Evolutionary conservation across 2,888 invertebrate species (phyloP).

Genomic region (Leptopterna dolabrata): DNA sequence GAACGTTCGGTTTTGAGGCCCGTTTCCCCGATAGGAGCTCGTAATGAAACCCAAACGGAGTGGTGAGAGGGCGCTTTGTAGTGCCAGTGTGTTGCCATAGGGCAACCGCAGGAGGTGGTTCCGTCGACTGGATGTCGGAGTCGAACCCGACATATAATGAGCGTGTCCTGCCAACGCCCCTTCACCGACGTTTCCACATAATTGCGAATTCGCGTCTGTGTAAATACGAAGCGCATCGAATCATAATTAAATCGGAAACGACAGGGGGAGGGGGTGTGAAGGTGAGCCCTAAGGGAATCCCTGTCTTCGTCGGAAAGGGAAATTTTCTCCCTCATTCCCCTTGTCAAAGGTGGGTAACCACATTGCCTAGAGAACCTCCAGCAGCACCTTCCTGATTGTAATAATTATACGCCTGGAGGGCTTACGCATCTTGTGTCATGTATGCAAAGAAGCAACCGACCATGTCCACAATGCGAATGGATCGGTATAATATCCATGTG

Average conservation of each 20-base stretch:
- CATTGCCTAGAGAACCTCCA: neutral
- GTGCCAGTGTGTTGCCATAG: neutral
- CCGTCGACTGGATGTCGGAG: neutral
- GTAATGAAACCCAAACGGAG: neutral
- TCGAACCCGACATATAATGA: neutral
- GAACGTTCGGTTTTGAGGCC: neutral
- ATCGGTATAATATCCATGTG: too few relatives aligned
- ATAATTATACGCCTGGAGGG: neutral
- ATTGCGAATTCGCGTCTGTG: slow-evolving; percentile 17
- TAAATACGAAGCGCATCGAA: slow-evolving; percentile 8
- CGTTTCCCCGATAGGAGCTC: neutral
- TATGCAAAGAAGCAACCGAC: too few relatives aligned
- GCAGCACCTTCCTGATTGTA: neutral
- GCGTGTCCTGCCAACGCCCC: neutral
- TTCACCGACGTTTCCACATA: neutral
- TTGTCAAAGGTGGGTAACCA: neutral
- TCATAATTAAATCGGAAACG: slow-evolving; percentile 10
- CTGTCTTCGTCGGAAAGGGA: neutral
- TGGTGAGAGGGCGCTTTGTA: neutral
- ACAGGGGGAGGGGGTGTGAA: too few relatives aligned
- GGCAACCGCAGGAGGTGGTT: neutral
- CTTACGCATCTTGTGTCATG: too few relatives aligned
- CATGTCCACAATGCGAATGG: too few relatives aligned
- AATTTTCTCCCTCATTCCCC: neutral
- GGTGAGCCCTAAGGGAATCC: neutral